Base-by-base conservation (phyloP, 2,888 invertebrate species). In the Arge pagana region DNA sequence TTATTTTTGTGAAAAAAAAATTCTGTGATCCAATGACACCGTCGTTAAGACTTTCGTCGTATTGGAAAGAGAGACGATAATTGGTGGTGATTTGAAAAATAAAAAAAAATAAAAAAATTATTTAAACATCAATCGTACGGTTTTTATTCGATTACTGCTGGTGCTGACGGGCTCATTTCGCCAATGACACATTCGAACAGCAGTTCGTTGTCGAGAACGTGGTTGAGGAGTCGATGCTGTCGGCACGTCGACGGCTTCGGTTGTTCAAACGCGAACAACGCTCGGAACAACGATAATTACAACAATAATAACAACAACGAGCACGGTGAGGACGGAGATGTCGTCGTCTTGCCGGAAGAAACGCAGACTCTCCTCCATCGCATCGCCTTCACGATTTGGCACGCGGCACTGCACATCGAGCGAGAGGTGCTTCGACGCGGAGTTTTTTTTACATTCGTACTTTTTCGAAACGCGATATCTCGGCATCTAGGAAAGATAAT, bases 321-420 rank as follows among this genome's bases (percentile, higher is more conserved):
- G 15, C 53, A 58, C 62, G 59, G 71, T 13, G 65, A 66, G 58
- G 68, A 73, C 64, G 63, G 75, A 72, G 39, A 50, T 51, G n/a
- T 50, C 48, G 18, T 61, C 60, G 50, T 78, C 78, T 52, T 77
- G 77, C 63, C 66, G 54, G 73, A 74, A 51, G 82, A 84, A 40
- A 83, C 84, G 8, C 82, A 82, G 59, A 82, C 83, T 53, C 79
- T 87, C 61, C 78, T 88, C 56, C 87, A 88, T 66, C 81, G 86
- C 52, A 82, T 89, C 26, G 88, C 88, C 30, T 88, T 88, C 67
- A 87, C 88, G 23, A 80, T 89, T 55, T 88, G 88, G 87, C 85
- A 87, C 62, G 86, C 85, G 49, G 86, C 87, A 35, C 84, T 88
- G 70, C 83, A 87, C 69, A 81, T 88, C 60, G 86, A 88, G 73